Conservation (phyloP, 2,888 invertebrate species). For the Drosophila maculinotata region DNA sequence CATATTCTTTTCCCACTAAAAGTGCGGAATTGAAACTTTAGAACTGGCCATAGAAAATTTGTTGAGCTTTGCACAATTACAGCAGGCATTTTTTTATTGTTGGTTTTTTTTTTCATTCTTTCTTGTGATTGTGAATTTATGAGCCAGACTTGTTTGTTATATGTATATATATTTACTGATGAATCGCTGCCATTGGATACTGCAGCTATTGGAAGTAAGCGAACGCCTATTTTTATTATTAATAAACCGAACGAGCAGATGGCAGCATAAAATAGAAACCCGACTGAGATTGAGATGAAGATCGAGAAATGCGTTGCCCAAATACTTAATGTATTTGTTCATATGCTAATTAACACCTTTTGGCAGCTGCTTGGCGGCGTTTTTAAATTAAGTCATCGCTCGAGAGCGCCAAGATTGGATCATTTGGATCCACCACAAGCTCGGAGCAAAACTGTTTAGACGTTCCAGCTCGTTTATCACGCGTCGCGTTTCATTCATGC, state of each 20-base stretch:
- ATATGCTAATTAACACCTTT: constrained; percentile 79
- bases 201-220: constrained; percentile 19
- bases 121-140: constrained; percentile 13
- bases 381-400: constrained; percentile 77
- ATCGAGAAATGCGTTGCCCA: constrained; percentile 22
- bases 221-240: constrained; percentile 48
- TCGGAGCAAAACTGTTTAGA: constrained; percentile 10
- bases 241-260: constrained; percentile 64
- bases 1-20: constrained; percentile 69
- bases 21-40: constrained; percentile 50
- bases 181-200: constrained; percentile 49
- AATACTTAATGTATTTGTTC: constrained; percentile 54
- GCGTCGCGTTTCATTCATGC: constrained; percentile 71
- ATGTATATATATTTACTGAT: constrained; percentile 19
- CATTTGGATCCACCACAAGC: constrained; percentile 11
- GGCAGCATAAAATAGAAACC: constrained; percentile 38
- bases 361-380: no score
- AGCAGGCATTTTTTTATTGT: constrained; percentile 24
- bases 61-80: constrained; percentile 66
- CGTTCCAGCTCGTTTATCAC: constrained; percentile 60
- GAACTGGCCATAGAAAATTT: constrained; percentile 44
- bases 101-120: constrained; percentile 15
- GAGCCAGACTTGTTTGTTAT: constrained; percentile 1
- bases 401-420: constrained; percentile 40
- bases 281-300: constrained; percentile 3